Base-by-base conservation (phyloP, 2,888 invertebrate genomes). In the Tuta absoluta region DNA sequence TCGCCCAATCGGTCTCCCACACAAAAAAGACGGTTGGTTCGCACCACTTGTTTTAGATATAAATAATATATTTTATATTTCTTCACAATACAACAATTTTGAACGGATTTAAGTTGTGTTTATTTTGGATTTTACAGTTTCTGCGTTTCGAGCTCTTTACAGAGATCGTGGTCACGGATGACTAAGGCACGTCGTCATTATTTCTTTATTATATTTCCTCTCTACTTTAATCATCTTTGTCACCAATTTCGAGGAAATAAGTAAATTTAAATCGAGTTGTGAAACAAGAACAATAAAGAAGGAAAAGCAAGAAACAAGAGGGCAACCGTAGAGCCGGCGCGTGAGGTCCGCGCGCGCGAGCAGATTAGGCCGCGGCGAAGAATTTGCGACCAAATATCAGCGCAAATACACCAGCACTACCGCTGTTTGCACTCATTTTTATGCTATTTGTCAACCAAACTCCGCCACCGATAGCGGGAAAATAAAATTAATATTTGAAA, bases 351-450 rank as follows among this genome's bases (percentile, higher is more conserved):
- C 76, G 71, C 71, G 78, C 77, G 76, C 79, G 79, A 73, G 68
- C 80, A 89, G 91, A 90, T 91, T 91, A 91, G 80, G 78, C 76
- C 83, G 84, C 86, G 86, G 89, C 85, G 85, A 85, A 88, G 87
- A 85, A 83, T 81, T 77, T 78, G 72, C 79, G 78, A 76, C 82
- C 79, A 78, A 86, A 86, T 86, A 85, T 82, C 82, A 81, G 70
- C 67, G 85, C 87, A 90, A 91, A 91, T 89, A 91, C 80, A 19
- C n/a, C 28, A 5, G 21, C 56, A 56, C 28, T 24, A 21, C 63
- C 71, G 74, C 73, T 91, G 87, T 91, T 91, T 91, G 82, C 82
- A 71, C 82, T 81, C 84, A 87, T 89, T 89, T 91, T 90, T 90
- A 85, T 89, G 75, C 84, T 85, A 85, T 87, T 86, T 84, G 79